phyloP scores from a whole-genome alignment of 2,888 invertebrate species.

The Chaetogeoica ovagalla region DNA sequence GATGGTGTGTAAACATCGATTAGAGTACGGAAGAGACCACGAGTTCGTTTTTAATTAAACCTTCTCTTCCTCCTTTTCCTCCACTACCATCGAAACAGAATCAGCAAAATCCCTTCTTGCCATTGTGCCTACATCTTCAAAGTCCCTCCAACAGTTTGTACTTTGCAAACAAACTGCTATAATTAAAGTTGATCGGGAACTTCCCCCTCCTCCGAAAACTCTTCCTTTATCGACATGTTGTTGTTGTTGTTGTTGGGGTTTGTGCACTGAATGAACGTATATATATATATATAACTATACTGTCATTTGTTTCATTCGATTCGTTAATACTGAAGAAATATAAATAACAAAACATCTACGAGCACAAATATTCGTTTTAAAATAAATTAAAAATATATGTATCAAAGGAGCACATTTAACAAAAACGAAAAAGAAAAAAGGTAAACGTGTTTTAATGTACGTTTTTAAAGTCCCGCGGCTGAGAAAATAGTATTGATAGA shows the following conservation, averaged over 20 bases:
- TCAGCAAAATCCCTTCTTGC: not conserved
- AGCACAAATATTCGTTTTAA: no score
- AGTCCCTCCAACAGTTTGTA: slow-evolving; percentile 31
- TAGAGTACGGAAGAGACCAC: slow-evolving; percentile 17
- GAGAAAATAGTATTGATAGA: no score
- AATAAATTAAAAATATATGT: no score
- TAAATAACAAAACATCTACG: no score
- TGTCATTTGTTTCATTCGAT: not conserved
- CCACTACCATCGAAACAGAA: not conserved
- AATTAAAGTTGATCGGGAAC: slow-evolving; percentile 45
- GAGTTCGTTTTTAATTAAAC: slow-evolving; percentile 49
- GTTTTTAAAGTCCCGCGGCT: no score
- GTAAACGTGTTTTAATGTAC: no score
- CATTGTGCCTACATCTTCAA: not conserved
- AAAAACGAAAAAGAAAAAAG: no score
- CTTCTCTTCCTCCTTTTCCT: slow-evolving; percentile 13
- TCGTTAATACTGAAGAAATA: not conserved
- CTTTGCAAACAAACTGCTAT: slow-evolving; percentile 24
- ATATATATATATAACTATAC: slow-evolving; percentile 12
- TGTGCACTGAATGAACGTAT: slow-evolving; percentile 3
- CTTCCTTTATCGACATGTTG: slow-evolving; percentile 14
- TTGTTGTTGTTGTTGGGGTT: slow-evolving; percentile 1
- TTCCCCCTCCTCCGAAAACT: slow-evolving; percentile 12
- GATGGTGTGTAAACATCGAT: slow-evolving; percentile 43
- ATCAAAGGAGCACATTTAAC: no score